Evolutionary conservation across 2,888 invertebrate species (phyloP).

Genomic region (Fragum fragum): DNA sequence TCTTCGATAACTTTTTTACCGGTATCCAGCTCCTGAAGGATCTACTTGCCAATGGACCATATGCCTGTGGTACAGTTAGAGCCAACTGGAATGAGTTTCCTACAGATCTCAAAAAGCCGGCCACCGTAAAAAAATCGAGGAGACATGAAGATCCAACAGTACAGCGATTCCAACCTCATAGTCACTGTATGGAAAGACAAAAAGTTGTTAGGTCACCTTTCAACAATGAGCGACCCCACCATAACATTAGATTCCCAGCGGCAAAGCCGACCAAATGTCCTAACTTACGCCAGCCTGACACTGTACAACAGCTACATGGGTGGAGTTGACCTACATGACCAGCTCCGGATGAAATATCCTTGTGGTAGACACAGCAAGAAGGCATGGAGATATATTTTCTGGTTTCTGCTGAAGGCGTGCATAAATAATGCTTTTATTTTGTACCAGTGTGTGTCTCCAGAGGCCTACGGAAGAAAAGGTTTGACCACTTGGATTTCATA

Average conservation of each 20-base stretch:
- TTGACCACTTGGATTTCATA: slow-evolving; percentile 37
- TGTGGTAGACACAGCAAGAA: slow-evolving; percentile 4
- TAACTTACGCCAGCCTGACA: slow-evolving; percentile 27
- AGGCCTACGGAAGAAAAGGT: slow-evolving; percentile 14
- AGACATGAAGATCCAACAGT: too few species aligned
- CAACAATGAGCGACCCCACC: slow-evolving; percentile 19
- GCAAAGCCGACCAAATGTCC: neutral
- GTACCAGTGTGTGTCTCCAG: slow-evolving; percentile 13
- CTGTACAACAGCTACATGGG: slow-evolving; percentile 39
- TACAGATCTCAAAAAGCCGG: neutral
- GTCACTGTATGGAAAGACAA: slow-evolving; percentile 33
- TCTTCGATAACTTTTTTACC: slow-evolving; percentile 14
- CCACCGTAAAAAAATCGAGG: neutral
- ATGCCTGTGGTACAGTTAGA: neutral
- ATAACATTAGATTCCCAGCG: neutral
- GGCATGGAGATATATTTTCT: slow-evolving; percentile 24
- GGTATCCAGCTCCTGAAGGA: neutral
- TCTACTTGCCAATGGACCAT: neutral
- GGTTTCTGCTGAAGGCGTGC: slow-evolving; percentile 47
- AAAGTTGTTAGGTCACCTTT: slow-evolving; percentile 12
- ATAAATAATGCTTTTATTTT: slow-evolving; percentile 51
- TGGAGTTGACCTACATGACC: slow-evolving; percentile 51
- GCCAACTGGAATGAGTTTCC: neutral
- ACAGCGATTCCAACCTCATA: slow-evolving; percentile 8
- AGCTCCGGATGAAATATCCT: slow-evolving; percentile 33